Evolutionary conservation across 1,140 invertebrate genomes (phyloP), one percentile per base, ranked within the genome.

Genomic region (Camponotus floridanus): DNA sequence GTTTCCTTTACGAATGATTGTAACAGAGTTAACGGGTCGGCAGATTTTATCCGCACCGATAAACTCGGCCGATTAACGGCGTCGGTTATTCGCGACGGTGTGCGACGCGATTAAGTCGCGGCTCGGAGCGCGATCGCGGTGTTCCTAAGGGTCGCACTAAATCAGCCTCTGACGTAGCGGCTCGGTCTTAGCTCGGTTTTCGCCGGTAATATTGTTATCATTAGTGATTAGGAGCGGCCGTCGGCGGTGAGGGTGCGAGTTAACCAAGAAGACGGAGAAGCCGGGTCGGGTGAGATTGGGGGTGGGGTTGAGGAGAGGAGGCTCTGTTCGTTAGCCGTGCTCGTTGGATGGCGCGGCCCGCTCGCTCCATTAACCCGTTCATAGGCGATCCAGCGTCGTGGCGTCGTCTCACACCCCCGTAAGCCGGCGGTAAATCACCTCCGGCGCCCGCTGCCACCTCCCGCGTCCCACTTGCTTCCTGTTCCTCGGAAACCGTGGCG

Each of bases 311-410:
- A 79, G 59, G 36, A 68, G 61, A 74, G 33, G 42, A 86, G 71
- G 80, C 31, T 55, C 65, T 45, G 48, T 86, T 90, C 68, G 88
- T 87, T 86, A 84, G 83, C 57, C 78, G 76, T 85, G 78, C 78
- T 90, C 59, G 83, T 67, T 62, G 55, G 86, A 73, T 84, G 59
- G 59, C 57, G 70, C 45, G 83, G 74, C 67, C 57, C 78, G 74
- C 64, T 89, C 92, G 93, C 91, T 92, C 94, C 93, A 94, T 94
- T 94, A 94, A 94, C 93, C 92, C 92, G 92, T 94, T 94, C 93
- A 94, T 94, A 93, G 94, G 90, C 92, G 91, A 93, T 92, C 91
- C 83, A 90, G 85, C 88, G 90, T 90, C 86, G 92, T 86, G 89
- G 91, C 91, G 76, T 90, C 79, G 85, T 90, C 85, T 87, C 90